Conservation (phyloP, 1,140 invertebrate species). For the Phocides pigmalion region DNA sequence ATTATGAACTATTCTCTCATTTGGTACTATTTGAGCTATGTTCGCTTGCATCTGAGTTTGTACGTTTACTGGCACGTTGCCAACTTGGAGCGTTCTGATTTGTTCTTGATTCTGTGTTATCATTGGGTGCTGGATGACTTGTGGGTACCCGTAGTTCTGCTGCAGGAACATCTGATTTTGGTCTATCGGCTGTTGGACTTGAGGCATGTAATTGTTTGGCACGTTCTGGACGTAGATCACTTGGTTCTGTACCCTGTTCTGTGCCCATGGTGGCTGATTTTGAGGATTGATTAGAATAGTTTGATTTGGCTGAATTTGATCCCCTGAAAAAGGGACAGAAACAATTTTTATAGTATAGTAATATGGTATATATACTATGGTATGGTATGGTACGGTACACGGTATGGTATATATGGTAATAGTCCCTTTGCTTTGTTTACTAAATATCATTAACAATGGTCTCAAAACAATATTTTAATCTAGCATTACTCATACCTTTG, state of each 20-base stretch:
- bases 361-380: too few relatives aligned
- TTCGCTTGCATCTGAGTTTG: slow-evolving; percentile 44
- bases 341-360: too few relatives aligned
- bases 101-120: slow-evolving; percentile 57
- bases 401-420: too few relatives aligned
- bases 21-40: slow-evolving; percentile 32
- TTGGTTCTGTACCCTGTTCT: slow-evolving; percentile 66
- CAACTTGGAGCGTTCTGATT: slow-evolving; percentile 54
- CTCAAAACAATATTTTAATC: too few relatives aligned
- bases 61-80: slow-evolving; percentile 42
- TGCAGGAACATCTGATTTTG: slow-evolving; percentile 68
- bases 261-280: slow-evolving; percentile 74
- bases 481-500: too few relatives aligned
- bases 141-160: slow-evolving; percentile 56
- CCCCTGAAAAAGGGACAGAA: slow-evolving; percentile 54
- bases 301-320: slow-evolving; percentile 71
- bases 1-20: slow-evolving; percentile 31
- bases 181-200: slow-evolving; percentile 59
- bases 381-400: too few relatives aligned
- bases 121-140: slow-evolving; percentile 60
- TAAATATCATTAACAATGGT: too few relatives aligned
- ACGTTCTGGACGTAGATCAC: slow-evolving; percentile 70
- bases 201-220: slow-evolving; percentile 55
- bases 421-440: too few relatives aligned
- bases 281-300: slow-evolving; percentile 69